Percentiles rank a stretch among this genome's conserved stretches.
Evolutionary conservation across 2,797 vertebrate species (phyloP).

Genomic region (Micromesistius poutassou): DNA sequence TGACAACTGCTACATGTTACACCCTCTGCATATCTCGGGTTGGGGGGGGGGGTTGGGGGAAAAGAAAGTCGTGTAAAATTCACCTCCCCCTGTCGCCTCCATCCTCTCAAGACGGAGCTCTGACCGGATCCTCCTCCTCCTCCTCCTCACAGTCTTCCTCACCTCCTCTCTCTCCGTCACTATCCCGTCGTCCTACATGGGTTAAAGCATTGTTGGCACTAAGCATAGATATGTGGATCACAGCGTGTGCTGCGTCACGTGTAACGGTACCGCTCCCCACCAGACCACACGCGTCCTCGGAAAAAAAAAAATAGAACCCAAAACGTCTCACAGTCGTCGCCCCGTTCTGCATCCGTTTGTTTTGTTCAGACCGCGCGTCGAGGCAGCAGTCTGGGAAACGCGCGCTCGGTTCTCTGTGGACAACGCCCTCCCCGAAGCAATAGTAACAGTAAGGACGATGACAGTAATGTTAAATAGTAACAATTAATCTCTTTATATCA

Average conservation of each 20-base stretch:
- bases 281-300: constrained; percentile 29
- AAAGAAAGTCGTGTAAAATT: background rate
- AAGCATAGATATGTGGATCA: background rate
- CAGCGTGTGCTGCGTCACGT: background rate
- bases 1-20: constrained; percentile 45
- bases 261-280: constrained; percentile 20
- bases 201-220: background rate
- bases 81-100: too few relatives aligned
- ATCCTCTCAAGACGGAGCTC: background rate
- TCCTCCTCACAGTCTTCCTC: background rate
- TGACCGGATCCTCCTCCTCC: background rate
- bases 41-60: too few relatives aligned
- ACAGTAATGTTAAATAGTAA: constrained; percentile 66
- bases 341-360: background rate
- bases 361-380: background rate
- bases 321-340: background rate
- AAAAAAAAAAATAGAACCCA: background rate
- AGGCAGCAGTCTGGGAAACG: background rate
- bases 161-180: too few relatives aligned
- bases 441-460: constrained; percentile 78
- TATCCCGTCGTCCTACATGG: background rate
- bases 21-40: constrained; percentile 37
- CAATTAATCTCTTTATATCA: constrained; percentile 73
- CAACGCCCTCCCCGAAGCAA: constrained; percentile 13
- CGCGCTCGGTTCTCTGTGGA: constrained; percentile 19